phyloP scores from a whole-genome alignment of 35 echinoderm and acorn worm species.

The Strongylocentrotus purpuratus region DNA sequence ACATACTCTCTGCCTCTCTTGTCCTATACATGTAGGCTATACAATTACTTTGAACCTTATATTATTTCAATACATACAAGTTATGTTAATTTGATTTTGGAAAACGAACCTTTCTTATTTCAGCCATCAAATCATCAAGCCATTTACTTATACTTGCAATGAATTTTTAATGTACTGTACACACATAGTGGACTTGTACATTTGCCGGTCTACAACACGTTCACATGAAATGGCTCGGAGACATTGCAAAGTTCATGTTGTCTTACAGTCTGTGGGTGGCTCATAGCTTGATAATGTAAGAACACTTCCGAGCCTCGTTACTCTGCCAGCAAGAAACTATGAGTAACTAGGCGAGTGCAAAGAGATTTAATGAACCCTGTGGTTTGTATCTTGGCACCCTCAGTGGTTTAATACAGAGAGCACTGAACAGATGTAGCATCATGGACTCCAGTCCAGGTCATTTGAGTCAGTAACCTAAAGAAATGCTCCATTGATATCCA shows the following conservation, averaged over 20 bases:
- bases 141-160: too few relatives aligned
- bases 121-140: too few relatives aligned
- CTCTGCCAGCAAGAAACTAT: constrained; percentile 10
- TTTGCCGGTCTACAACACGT: neutral
- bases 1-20: too few relatives aligned
- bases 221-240: neutral
- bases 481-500: neutral
- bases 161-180: too few relatives aligned
- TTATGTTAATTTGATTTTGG: too few relatives aligned
- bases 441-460: neutral
- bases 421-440: neutral
- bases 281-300: constrained; percentile 3
- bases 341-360: neutral
- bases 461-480: neutral
- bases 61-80: too few relatives aligned
- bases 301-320: constrained; percentile 15
- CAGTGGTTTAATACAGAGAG: neutral
- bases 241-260: constrained; percentile 11
- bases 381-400: neutral
- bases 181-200: too few relatives aligned
- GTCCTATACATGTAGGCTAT: too few relatives aligned
- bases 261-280: neutral
- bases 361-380: neutral
- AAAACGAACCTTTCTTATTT: too few relatives aligned
- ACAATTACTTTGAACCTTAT: too few relatives aligned